Percentiles rank a stretch among this genome's conserved stretches.
Conservation (phyloP, 2,797 vertebrate species). For the Malacoctenus gilli region DNA sequence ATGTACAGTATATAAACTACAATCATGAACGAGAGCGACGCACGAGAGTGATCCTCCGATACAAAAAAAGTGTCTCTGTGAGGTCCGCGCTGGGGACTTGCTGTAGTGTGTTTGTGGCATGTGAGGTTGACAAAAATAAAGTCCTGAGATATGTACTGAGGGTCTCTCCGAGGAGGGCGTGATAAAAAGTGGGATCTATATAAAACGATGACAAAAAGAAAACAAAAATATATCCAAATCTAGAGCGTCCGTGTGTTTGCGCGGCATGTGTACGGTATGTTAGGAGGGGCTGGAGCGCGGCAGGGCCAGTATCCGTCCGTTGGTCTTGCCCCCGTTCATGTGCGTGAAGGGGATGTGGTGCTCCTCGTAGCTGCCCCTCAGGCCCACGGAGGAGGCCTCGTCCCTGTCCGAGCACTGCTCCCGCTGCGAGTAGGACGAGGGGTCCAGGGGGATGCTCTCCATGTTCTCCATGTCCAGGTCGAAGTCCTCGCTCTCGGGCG, state of each 20-base stretch:
- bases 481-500: slow-evolving; percentile 89
- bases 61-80: slow-evolving; percentile 70
- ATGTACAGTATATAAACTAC: slow-evolving; percentile 67
- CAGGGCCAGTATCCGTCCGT: slow-evolving; percentile 90
- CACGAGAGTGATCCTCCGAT: slow-evolving; percentile 70
- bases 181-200: slow-evolving; percentile 77
- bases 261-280: slow-evolving; percentile 59
- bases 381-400: slow-evolving; percentile 84
- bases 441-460: slow-evolving; percentile 96
- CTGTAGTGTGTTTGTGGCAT: slow-evolving; percentile 82
- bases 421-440: slow-evolving; percentile 88
- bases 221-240: slow-evolving; percentile 74
- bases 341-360: slow-evolving; percentile 94
- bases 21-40: slow-evolving; percentile 67
- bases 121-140: slow-evolving; percentile 70
- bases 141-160: slow-evolving; percentile 89
- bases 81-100: slow-evolving; percentile 61
- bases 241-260: slow-evolving; percentile 51
- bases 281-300: slow-evolving; percentile 93
- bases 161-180: slow-evolving; percentile 66
- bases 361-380: slow-evolving; percentile 91
- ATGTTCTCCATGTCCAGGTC: slow-evolving; percentile 98
- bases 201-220: slow-evolving; percentile 66
- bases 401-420: slow-evolving; percentile 85
- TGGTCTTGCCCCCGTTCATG: slow-evolving; percentile 98